Percentiles rank a stretch among this genome's conserved stretches.
phyloP scores from a whole-genome alignment of 2,113 vertebrate species.

The Riparia riparia region DNA sequence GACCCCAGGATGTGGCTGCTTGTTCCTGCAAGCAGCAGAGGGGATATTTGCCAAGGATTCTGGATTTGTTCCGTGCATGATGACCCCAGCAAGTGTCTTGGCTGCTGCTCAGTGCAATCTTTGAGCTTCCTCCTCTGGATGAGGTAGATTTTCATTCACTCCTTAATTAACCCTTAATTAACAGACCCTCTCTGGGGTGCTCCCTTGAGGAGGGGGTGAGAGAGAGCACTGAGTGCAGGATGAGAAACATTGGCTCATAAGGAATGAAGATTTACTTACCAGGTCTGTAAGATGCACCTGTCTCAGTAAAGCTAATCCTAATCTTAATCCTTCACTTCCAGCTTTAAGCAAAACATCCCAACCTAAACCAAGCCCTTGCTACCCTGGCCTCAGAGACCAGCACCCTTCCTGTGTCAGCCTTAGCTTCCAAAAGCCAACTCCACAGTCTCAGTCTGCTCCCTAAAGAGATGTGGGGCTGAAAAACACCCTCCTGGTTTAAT shows the following conservation, averaged over 20 bases:
- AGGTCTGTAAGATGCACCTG: not conserved
- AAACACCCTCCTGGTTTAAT: not conserved
- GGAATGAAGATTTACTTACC: not conserved
- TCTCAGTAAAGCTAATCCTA: not conserved
- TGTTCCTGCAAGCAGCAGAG: not conserved
- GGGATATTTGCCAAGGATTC: not conserved
- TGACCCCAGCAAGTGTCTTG: not conserved
- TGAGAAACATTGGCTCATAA: not conserved
- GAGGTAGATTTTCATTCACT: not conserved
- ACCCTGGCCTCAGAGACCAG: not conserved
- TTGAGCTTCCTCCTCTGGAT: not conserved
- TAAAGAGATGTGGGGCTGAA: not conserved
- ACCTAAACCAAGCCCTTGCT: not conserved
- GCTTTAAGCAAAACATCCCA: not conserved
- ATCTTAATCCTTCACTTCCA: not conserved
- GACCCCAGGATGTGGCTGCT: not conserved
- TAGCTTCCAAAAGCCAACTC: not conserved
- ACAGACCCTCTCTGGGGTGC: not conserved
- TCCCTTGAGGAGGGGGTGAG: not conserved
- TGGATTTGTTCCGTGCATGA: not conserved
- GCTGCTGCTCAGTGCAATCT: rapidly evolving
- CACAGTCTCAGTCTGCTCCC: not conserved
- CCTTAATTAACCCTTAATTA: not conserved
- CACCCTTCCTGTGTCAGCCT: not conserved
- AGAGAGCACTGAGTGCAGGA: not conserved